A percentile compares a stretch with the other conserved stretches of the same genome.
These are phyloP conservation scores for Deroplatys truncata DNA, from an alignment of 2,888 invertebrate genomes.

Conservation along the genomic window DNA sequence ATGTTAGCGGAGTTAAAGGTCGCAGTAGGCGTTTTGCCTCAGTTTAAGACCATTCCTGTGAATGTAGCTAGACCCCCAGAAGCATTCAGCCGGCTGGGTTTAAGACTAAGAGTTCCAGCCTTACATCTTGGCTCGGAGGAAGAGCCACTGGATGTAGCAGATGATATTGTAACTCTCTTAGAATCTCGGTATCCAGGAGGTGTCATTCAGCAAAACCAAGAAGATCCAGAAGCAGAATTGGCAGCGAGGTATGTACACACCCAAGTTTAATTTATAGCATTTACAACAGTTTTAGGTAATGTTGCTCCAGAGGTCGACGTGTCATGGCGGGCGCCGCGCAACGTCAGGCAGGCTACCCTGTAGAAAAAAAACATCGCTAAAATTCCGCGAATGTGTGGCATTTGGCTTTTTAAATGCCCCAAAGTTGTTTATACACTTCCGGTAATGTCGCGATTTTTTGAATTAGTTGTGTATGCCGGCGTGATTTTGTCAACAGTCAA, in stretches of 20 bases:
- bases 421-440: too few relatives aligned
- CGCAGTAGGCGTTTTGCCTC: conserved; percentile 25
- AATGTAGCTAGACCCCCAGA: conserved; percentile 33
- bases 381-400: too few relatives aligned
- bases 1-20: conserved; percentile 33
- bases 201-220: conserved; percentile 20
- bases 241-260: conserved; percentile 32
- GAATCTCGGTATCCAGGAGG: conserved; percentile 32
- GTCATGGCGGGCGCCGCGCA: too few relatives aligned
- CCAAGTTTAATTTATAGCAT: not conserved
- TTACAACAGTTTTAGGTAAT: not conserved
- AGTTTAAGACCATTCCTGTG: conserved; percentile 30
- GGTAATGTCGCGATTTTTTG: too few relatives aligned
- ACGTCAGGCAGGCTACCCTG: too few relatives aligned
- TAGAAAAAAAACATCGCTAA: too few relatives aligned
- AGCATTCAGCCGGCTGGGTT: conserved; percentile 29
- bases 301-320: too few relatives aligned
- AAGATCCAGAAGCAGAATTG: conserved; percentile 30
- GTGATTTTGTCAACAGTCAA: too few relatives aligned
- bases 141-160: conserved; percentile 33
- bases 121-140: conserved; percentile 22
- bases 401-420: too few relatives aligned
- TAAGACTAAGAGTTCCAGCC: conserved; percentile 32
- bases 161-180: conserved; percentile 32
- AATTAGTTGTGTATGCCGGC: too few relatives aligned